Percentiles rank a stretch among this genome's conserved stretches.
Evolutionary conservation across 2,797 vertebrate species (phyloP).

Genomic region (Lithobates pipiens): DNA sequence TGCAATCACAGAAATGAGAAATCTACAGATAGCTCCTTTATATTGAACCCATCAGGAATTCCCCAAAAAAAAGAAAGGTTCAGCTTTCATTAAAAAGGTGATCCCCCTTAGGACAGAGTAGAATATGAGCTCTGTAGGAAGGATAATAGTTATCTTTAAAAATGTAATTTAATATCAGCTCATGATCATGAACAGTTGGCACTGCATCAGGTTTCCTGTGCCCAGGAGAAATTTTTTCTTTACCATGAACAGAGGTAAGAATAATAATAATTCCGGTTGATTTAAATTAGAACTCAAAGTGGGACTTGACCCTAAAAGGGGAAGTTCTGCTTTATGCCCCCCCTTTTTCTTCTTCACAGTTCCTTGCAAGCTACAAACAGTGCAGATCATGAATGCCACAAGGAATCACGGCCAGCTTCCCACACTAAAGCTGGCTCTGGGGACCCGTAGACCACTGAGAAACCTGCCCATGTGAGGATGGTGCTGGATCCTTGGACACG

Average conservation of each 20-base stretch:
- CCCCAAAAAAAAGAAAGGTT: neutral
- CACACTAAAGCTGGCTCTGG: too few relatives aligned
- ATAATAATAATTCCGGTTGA: neutral
- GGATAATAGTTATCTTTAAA: neutral
- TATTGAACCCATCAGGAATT: neutral
- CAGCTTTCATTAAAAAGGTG: neutral
- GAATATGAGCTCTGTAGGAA: neutral
- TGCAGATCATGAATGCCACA: too few relatives aligned
- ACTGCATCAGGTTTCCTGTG: neutral
- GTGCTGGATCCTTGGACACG: too few relatives aligned
- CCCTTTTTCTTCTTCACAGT: too few relatives aligned
- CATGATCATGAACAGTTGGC: neutral
- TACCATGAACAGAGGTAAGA: neutral
- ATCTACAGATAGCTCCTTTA: neutral
- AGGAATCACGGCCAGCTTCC: too few relatives aligned
- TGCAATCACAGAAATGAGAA: neutral
- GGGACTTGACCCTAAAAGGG: too few relatives aligned
- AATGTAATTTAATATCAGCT: neutral
- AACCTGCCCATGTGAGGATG: too few relatives aligned
- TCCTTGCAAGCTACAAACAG: too few relatives aligned
- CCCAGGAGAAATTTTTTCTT: neutral
- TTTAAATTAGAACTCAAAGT: too few relatives aligned
- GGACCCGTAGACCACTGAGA: too few relatives aligned
- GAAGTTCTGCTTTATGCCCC: too few relatives aligned
- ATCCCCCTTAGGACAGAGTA: neutral